Evolutionary conservation across 2,888 invertebrate species (phyloP).

Genomic region (Diogma glabrata): DNA sequence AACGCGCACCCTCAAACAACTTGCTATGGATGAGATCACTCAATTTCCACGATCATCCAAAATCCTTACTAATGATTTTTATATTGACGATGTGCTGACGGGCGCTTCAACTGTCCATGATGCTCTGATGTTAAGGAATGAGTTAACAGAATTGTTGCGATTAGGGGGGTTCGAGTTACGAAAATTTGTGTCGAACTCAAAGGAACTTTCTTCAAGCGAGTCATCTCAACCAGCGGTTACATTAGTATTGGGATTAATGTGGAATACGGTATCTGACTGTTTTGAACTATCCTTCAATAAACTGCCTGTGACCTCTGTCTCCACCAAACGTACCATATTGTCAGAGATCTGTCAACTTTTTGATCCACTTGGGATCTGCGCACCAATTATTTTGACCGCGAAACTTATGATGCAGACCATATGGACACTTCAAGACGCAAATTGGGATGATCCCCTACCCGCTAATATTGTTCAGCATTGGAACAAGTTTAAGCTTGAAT

Average conservation of each 20-base stretch:
- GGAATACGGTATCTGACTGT: neutral
- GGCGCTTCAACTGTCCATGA: neutral
- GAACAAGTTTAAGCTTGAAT: no score
- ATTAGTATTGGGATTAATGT: neutral
- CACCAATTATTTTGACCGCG: neutral
- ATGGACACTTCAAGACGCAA: neutral
- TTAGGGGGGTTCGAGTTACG: neutral
- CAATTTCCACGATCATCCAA: neutral
- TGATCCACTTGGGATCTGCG: neutral
- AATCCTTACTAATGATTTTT: neutral
- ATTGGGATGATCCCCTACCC: neutral
- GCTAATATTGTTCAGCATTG: no score
- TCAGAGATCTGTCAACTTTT: neutral
- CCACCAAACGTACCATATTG: neutral
- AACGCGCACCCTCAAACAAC: no score
- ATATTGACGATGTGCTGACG: neutral
- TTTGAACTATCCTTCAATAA: neutral
- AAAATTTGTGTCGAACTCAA: neutral
- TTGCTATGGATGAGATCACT: neutral
- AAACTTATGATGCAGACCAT: neutral
- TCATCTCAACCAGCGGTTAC: neutral
- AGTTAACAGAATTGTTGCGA: neutral
- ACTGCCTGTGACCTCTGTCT: no score
- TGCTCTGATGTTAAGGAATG: neutral
- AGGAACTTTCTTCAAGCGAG: neutral